A percentile compares a stretch with the other conserved stretches of the same genome.
Evolutionary conservation across 2,888 invertebrate species (phyloP).

Genomic region (Epistrophe grossulariae): DNA sequence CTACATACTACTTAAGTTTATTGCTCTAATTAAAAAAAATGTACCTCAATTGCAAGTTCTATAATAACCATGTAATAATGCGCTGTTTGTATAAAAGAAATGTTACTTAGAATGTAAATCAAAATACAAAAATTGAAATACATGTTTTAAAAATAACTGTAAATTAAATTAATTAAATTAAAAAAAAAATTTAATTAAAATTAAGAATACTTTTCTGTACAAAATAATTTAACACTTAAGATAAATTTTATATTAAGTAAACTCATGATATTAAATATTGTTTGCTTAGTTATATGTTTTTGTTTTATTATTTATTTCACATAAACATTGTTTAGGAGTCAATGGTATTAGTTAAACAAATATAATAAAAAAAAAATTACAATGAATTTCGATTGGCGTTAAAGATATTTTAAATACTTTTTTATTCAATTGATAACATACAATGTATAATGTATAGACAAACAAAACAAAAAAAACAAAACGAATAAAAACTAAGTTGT

Average conservation of each 20-base stretch:
- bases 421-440: conserved; percentile 52
- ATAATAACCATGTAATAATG: conserved; percentile 50
- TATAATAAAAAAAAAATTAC: conserved; percentile 12
- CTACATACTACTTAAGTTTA: conserved; percentile 59
- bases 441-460: conserved; percentile 57
- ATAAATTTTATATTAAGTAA: conserved; percentile 73
- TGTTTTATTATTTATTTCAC: conserved; percentile 56
- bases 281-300: conserved; percentile 53
- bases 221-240: conserved; percentile 53
- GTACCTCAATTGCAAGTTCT: conserved; percentile 70
- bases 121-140: conserved; percentile 77
- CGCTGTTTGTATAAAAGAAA: conserved; percentile 51
- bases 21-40: conserved; percentile 73
- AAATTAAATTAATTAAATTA: conserved; percentile 74
- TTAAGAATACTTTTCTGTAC: conserved; percentile 64
- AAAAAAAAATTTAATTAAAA: conserved; percentile 77
- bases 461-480: conserved; percentile 10
- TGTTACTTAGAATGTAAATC: conserved; percentile 46
- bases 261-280: conserved; percentile 78
- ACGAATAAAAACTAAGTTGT: conserved; percentile 60
- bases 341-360: conserved; percentile 47
- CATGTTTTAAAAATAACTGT: conserved; percentile 64
- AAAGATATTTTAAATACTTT: conserved; percentile 68
- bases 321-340: conserved; percentile 32
- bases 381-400: conserved; percentile 40